Percentiles rank a stretch among this genome's conserved stretches.
phyloP scores from a whole-genome alignment of 2,888 invertebrate genomes.

The Metalampra italica region DNA sequence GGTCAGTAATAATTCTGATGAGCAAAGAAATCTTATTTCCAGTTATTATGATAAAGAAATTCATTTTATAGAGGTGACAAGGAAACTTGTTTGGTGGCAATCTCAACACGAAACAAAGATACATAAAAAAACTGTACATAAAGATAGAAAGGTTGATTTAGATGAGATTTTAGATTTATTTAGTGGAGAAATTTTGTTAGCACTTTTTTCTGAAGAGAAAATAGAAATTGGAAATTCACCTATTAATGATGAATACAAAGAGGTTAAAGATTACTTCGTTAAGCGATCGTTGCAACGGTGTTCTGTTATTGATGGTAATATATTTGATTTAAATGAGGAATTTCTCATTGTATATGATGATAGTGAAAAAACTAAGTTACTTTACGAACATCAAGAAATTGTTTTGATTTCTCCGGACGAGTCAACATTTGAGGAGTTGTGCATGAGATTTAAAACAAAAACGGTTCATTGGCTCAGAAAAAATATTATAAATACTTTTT shows the following conservation, averaged over 20 bases:
- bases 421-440: neutral
- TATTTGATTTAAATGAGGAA: neutral
- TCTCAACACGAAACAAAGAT: neutral
- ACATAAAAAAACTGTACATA: neutral
- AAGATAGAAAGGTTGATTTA: too few relatives aligned
- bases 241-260: neutral
- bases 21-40: neutral
- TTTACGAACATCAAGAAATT: neutral
- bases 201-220: neutral
- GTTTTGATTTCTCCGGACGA: neutral
- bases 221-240: neutral
- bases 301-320: neutral
- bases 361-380: neutral
- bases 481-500: neutral
- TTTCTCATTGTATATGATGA: neutral
- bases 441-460: neutral
- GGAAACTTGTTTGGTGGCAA: neutral
- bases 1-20: neutral
- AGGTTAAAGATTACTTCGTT: neutral
- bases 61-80: neutral
- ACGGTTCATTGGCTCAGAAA: neutral
- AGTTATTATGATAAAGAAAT: neutral
- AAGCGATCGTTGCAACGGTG: neutral
- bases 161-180: too few relatives aligned
- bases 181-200: too few relatives aligned